A percentile compares a stretch with the other conserved stretches of the same genome.
phyloP scores from a whole-genome alignment of 2,888 invertebrate genomes.

The Mesorhabditis belari region DNA sequence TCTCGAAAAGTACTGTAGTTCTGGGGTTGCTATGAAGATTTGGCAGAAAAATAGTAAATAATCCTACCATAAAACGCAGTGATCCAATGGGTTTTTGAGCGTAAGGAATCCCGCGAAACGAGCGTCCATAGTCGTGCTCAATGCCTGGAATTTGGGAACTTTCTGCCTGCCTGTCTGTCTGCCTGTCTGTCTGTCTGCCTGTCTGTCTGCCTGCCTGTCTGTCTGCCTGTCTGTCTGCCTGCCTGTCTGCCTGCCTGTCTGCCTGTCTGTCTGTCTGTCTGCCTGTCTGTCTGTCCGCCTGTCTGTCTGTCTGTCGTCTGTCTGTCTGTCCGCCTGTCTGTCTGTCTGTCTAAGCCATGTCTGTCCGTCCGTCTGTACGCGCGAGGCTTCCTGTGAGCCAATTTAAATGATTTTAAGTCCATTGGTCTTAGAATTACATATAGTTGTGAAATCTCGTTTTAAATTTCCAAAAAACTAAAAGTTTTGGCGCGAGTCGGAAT shows the following conservation, averaged over 20 bases:
- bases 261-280: background rate
- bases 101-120: constrained; percentile 22
- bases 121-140: constrained; percentile 16
- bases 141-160: constrained; percentile 16
- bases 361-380: too few species aligned
- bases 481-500: too few species aligned
- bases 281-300: background rate
- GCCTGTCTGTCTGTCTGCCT: background rate
- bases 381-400: too few species aligned
- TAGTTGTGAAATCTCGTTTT: too few species aligned
- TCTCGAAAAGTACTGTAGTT: background rate
- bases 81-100: constrained; percentile 13
- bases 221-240: background rate
- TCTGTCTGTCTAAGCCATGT: too few species aligned
- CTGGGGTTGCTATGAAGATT: too few species aligned
- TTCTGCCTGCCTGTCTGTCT: background rate
- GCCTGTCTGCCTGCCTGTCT: background rate
- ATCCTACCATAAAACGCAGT: constrained; percentile 10
- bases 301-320: too few species aligned
- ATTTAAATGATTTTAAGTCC: too few species aligned
- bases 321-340: too few species aligned
- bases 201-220: background rate
- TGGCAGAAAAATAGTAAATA: background rate
- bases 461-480: too few species aligned
- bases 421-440: too few species aligned